These are phyloP conservation scores for Drosophila birchii DNA, from an alignment of 2,888 invertebrate species.

Conservation along the genomic window DNA sequence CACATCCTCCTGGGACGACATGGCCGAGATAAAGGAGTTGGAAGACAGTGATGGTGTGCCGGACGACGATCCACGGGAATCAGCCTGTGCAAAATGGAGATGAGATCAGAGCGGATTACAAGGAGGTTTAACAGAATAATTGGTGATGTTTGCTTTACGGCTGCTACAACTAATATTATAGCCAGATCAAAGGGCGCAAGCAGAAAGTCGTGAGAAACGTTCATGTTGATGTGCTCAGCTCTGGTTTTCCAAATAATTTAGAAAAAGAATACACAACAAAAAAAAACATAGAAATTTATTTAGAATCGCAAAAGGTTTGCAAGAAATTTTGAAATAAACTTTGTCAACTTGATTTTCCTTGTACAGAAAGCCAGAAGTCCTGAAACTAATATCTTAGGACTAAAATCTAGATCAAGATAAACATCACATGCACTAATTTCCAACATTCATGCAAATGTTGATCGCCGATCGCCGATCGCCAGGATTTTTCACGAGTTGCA, in stretches of 20 bases:
- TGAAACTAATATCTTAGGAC: neutral
- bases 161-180: slow-evolving; percentile 39
- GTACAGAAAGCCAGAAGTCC: neutral
- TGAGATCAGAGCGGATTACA: slow-evolving; percentile 10
- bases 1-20: slow-evolving; percentile 96
- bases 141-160: slow-evolving; percentile 4
- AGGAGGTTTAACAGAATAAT: neutral
- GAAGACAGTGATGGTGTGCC: slow-evolving; percentile 93
- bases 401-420: neutral
- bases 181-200: slow-evolving; percentile 40
- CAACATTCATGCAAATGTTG: slow-evolving; percentile 16
- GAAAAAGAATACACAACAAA: neutral
- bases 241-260: neutral
- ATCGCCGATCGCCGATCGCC: neutral
- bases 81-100: slow-evolving; percentile 80
- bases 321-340: neutral
- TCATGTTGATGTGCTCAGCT: slow-evolving; percentile 11
- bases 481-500: neutral
- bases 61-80: slow-evolving; percentile 87
- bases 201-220: slow-evolving; percentile 29
- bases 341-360: neutral
- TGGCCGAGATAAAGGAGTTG: slow-evolving; percentile 94
- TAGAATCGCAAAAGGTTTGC: neutral
- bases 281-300: neutral
- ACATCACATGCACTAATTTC: slow-evolving; percentile 19